These are phyloP conservation scores for Agriopis leucophaearia DNA, from an alignment of 2,888 invertebrate genomes.

Conservation along the genomic window DNA sequence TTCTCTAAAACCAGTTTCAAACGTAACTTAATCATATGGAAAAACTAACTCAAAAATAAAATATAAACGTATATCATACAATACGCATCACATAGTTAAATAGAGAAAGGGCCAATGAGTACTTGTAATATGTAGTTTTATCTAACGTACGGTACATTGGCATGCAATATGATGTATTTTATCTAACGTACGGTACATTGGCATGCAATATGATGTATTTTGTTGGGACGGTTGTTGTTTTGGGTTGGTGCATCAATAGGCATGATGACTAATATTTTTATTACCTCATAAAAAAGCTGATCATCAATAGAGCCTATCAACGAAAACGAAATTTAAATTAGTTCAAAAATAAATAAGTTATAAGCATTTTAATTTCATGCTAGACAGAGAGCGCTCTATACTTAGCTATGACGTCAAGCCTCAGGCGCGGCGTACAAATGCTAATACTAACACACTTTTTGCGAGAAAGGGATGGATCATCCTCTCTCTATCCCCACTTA, in stretches of 20 bases:
- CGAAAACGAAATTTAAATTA: too few relatives aligned
- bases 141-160: conserved; percentile 49
- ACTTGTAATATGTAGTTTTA: conserved; percentile 58
- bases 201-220: conserved; percentile 57
- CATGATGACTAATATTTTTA: too few relatives aligned
- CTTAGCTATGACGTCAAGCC: too few relatives aligned
- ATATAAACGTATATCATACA: conserved; percentile 53
- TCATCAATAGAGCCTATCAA: too few relatives aligned
- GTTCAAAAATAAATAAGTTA: too few relatives aligned
- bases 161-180: conserved; percentile 57
- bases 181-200: conserved; percentile 48
- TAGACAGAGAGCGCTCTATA: too few relatives aligned
- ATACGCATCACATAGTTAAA: conserved; percentile 61
- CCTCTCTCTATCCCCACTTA: too few relatives aligned
- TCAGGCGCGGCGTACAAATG: too few relatives aligned
- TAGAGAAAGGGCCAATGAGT: conserved; percentile 69
- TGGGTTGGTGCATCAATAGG: conserved; percentile 43
- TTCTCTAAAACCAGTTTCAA: conserved; percentile 1
- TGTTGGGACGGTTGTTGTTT: conserved; percentile 54
- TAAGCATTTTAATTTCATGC: too few relatives aligned
- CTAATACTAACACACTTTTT: too few relatives aligned
- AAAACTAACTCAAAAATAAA: conserved; percentile 43
- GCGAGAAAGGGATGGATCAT: too few relatives aligned
- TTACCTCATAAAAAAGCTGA: too few relatives aligned
- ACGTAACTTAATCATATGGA: background rate